Evolutionary conservation across 2,888 invertebrate species (phyloP), one percentile per base, ranked within the genome.

Genomic region (Buathra laborator): DNA sequence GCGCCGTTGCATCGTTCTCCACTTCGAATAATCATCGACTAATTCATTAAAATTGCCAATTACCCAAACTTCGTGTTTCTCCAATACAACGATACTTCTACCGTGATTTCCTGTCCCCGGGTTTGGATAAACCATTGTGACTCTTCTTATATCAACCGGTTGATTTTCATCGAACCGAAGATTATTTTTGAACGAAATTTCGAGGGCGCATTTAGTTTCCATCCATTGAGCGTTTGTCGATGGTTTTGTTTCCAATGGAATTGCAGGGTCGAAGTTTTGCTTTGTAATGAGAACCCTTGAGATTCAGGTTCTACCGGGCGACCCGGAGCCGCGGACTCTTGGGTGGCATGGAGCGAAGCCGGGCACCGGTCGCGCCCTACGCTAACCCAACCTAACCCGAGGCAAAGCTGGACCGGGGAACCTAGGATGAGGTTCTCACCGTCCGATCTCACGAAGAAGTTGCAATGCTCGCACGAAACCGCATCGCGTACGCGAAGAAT

Each of bases 261-360:
- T 16, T 81, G 66, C 53, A 43, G 46, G 56, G 56, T 32, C 3
- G 48, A 64, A 29, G 56, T 85, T 85, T 80, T 75, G 75, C 78
- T 81, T 67, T 59, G 81, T 78, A 81, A 92, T 93, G 93, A 93
- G 93, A 93, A 93, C 92, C 93, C 86, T 89, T 84, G 88, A 89
- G 90, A 92, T 93, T 93, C 93, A 93, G 92, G 93, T 93, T 93
- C 91, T 91, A 90, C 90, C 81, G 90, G 88, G 88, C 89, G 89
- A 90, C 89, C 89, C 88, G 86, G 89, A 88, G 81, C 88, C 82
- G 87, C 88, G 89, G 90, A 90, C 89, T 90, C 92, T 90, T 91
- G 92, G 91, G 92, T 92, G 91, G 79, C 67, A 74, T 72, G 66
- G 46, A 72, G 59, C 66, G 74, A 66, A 81, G 81, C 75, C 74